Conservation (phyloP, 2,797 vertebrate species). For the Galago senegalensis region DNA sequence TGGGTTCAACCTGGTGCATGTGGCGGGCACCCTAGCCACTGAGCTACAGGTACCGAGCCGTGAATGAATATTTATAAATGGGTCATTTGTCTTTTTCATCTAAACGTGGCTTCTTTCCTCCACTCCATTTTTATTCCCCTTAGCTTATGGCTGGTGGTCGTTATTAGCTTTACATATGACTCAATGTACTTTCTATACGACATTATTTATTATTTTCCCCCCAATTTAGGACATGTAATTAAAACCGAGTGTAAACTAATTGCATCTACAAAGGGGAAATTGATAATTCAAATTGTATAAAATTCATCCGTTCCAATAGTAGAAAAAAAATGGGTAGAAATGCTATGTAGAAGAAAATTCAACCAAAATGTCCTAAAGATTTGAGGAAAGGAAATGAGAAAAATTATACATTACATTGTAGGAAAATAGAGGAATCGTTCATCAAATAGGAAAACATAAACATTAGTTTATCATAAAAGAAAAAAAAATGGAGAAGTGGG, state of each 20-base stretch:
- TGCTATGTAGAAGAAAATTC: neutral
- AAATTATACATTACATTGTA: neutral
- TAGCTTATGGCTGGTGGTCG: neutral
- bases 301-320: neutral
- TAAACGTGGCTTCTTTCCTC: neutral
- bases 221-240: neutral
- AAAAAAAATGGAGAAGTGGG: neutral
- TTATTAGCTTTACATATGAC: neutral
- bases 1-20: too few species aligned
- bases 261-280: neutral
- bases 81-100: neutral
- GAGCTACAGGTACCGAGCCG: neutral
- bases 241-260: neutral
- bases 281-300: conserved; percentile 21
- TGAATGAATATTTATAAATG: neutral
- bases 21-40: too few species aligned
- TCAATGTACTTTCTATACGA: neutral
- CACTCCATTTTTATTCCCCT: neutral
- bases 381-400: neutral
- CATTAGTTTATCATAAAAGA: neutral
- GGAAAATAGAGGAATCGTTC: neutral
- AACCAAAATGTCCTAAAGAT: neutral
- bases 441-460: neutral
- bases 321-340: neutral
- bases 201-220: neutral